Evolutionary conservation across 2,113 vertebrate genomes (phyloP), one percentile per base, ranked within the genome.

Genomic region (Ameiurus melas): DNA sequence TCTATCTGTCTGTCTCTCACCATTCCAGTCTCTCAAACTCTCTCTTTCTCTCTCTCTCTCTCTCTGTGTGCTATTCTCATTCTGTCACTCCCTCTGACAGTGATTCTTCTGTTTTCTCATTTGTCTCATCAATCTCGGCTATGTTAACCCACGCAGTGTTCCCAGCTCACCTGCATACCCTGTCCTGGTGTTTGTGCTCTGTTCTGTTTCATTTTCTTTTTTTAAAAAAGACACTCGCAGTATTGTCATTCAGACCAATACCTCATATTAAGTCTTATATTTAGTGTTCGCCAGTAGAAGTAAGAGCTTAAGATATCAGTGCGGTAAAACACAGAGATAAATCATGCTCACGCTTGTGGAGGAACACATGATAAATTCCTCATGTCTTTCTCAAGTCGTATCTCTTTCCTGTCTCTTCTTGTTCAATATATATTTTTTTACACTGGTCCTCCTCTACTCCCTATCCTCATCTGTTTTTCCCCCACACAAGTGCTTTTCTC

Each of bases 341-440:
- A 81, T 81, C 78, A 86, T 70, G 36, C 71, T 51, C 39, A 51
- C 27, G 53, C 57, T 78, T 39, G 75, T 53, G 58, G n/a, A 86
- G 85, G 60, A 47, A 12, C 30, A 16, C n/a, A 36, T 80, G 75
- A 70, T 39, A 9, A 87, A 87, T 57, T 36, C 51, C 43, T 82
- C 27, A 55, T 51, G 71, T 64, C 57, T 81, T 39, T 68, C 27
- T 79, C 12, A 79, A 33, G 19, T 25, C 10, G 20, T 64, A 36
- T 80, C 19, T 86, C 25, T 30, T 68, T 7, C 43, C 13, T 19
- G 30, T 36, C 60, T 55, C 43, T 10, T 60, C 16, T 27, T 57
- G 30, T 53, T n/a, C 14, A 7, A 4, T 78, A 51, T 78, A 4
- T 78, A 12, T 36, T 86, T 53, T 86, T 53, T 53, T 55, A 66